Evolutionary conservation across 2,797 vertebrate species (phyloP).

Genomic region (Astyanax mexicanus): DNA sequence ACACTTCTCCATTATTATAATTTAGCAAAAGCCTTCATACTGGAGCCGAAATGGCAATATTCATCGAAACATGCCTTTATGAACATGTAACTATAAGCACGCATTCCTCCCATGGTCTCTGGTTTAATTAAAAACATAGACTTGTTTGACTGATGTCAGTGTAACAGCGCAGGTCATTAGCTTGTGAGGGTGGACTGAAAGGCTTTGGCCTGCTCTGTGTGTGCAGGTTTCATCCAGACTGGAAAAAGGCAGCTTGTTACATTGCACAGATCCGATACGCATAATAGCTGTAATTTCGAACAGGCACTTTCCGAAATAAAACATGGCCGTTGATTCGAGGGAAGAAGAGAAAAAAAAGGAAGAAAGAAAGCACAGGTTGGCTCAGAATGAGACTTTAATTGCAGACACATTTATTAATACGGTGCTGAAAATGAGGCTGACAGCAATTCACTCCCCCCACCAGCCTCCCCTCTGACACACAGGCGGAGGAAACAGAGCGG

Average conservation of each 20-base stretch:
- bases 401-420: slow-evolving; percentile 66
- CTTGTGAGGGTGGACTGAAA: slow-evolving; percentile 4
- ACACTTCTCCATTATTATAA: too few relatives aligned
- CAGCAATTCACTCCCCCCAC: slow-evolving; percentile 43
- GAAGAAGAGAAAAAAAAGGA: slow-evolving; percentile 46
- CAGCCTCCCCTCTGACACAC: slow-evolving; percentile 28
- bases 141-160: slow-evolving; percentile 31
- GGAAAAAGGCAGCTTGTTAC: slow-evolving; percentile 28
- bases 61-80: background rate
- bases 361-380: slow-evolving; percentile 43
- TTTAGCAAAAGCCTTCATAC: too few relatives aligned
- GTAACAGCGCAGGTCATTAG: slow-evolving; percentile 34
- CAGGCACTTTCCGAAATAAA: slow-evolving; percentile 60
- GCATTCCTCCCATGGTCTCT: slow-evolving; percentile 21
- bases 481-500: slow-evolving; percentile 57
- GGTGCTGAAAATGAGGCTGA: slow-evolving; percentile 55
- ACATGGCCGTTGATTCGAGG: slow-evolving; percentile 48
- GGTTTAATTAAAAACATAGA: slow-evolving; percentile 26
- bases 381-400: slow-evolving; percentile 60
- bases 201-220: background rate
- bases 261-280: slow-evolving; percentile 52
- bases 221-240: slow-evolving; percentile 28
- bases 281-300: slow-evolving; percentile 63
- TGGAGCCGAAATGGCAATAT: too few relatives aligned
- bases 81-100: background rate